Conservation (phyloP, 2,888 invertebrate genomes). For the Uloborus plumipes region DNA sequence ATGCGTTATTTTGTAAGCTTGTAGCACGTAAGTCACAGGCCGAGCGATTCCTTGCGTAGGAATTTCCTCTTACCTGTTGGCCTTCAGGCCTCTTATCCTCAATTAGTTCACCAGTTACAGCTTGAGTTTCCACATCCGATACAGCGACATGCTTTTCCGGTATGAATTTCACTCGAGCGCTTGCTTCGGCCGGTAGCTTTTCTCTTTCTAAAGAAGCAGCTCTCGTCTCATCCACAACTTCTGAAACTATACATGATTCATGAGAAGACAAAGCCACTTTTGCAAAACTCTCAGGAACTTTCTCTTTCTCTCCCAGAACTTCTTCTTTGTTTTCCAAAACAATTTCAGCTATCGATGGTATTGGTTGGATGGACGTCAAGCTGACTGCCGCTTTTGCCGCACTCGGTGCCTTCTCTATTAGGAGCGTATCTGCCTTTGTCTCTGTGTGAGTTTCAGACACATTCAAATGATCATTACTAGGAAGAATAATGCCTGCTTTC, state of each 20-base stretch:
- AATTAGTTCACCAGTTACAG: constrained; percentile 55
- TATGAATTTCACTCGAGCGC: constrained; percentile 54
- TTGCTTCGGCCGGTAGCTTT: constrained; percentile 48
- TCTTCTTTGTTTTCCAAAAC: constrained; percentile 60
- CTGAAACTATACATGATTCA: constrained; percentile 59
- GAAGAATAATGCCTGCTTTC: constrained; percentile 37
- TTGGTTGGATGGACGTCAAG: constrained; percentile 57
- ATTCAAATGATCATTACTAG: constrained; percentile 51
- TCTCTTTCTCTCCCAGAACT: constrained; percentile 26
- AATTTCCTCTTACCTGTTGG: constrained; percentile 58
- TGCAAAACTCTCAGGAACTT: constrained; percentile 23
- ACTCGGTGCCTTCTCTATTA: constrained; percentile 33
- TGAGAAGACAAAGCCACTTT: constrained; percentile 51
- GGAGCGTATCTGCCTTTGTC: constrained; percentile 32
- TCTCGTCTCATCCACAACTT: constrained; percentile 48
- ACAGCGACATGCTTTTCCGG: constrained; percentile 62
- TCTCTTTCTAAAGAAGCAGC: constrained; percentile 58
- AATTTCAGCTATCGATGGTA: constrained; percentile 61
- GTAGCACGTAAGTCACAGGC: too few relatives aligned
- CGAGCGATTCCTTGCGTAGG: not conserved
- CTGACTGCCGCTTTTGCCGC: constrained; percentile 39
- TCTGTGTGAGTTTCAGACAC: constrained; percentile 51
- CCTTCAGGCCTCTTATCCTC: constrained; percentile 58
- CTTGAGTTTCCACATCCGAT: constrained; percentile 61
- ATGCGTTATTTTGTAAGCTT: constrained; percentile 13